Base-by-base conservation (phyloP, 1,140 invertebrate genomes). In the Zaprionus ornatus region DNA sequence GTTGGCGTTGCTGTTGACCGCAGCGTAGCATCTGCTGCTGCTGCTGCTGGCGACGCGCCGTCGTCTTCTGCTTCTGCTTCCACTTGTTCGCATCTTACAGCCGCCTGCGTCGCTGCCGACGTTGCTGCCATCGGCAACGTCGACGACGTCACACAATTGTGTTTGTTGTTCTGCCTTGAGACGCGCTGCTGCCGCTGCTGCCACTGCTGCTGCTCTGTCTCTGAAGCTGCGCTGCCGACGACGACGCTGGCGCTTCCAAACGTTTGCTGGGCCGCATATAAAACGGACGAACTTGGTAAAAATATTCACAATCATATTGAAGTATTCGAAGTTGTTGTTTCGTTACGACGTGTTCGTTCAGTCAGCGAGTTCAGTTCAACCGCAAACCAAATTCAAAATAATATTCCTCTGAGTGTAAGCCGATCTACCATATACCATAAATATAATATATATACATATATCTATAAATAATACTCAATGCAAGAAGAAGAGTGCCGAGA, bases 301-400 rank as follows among this genome's bases (percentile, higher is more conserved):
- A 90, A 85, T 88, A 84, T 82, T 84, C 85, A 88, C 85, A 88
- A 88, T 90, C 79, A 90, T 88, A 84, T 88, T 82, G 70, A 82
- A 90, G 75, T 90, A 79, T 90, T 90, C 67, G 75, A 85, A 65
- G 63, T 55, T 65, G 83, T 74, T 69, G 72, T 77, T 77, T 71
- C 69, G 86, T 71, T 77, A 66, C 80, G 78, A 66, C 80, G 78
- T 60, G 78, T 45, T 81, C 74, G 83, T 77, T 80, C 60, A 64
- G 42, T 42, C 48, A 54, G 45, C 68, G 73, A 78, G 66, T 82
- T 67, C 45, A 19, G 40, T 45, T 10, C 45, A 50, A 12, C 19
- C 45, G 21, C 45, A 17, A 55, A 27, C 27, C 19, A 69, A 64
- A 74, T 63, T 25, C 27, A 15, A 67, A 40, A 57, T 19, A 63